These are phyloP conservation scores for Leptoteleia sp. DNA, from an alignment of 1,140 invertebrate genomes.

Conservation along the genomic window DNA sequence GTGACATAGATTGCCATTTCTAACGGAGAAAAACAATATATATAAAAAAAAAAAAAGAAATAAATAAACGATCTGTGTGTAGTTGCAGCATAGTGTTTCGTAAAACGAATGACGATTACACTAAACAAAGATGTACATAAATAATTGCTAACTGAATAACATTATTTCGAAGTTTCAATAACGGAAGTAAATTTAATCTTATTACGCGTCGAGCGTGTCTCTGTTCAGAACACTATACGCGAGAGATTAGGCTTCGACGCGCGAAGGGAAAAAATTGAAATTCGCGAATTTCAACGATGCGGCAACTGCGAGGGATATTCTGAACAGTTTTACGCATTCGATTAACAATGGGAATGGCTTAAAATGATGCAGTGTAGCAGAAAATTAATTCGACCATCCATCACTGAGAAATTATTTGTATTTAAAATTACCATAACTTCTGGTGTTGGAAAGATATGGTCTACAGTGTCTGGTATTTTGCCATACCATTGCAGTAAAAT, in stretches of 20 bases:
- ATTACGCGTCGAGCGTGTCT: constrained; percentile 19
- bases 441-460: too few relatives aligned
- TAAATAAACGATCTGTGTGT: constrained; percentile 55
- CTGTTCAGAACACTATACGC: constrained; percentile 14
- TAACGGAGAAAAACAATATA: constrained; percentile 25
- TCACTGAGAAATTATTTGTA: too few relatives aligned
- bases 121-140: constrained; percentile 63
- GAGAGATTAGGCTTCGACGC: too few relatives aligned
- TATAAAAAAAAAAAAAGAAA: too few relatives aligned
- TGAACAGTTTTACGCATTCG: constrained; percentile 22
- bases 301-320: not conserved
- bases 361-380: constrained; percentile 41
- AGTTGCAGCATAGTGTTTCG: constrained; percentile 52
- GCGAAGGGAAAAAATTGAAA: not conserved
- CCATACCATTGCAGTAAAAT: too few relatives aligned
- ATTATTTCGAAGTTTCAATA: constrained; percentile 51
- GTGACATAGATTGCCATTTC: constrained; percentile 47
- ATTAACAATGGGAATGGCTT: constrained; percentile 26
- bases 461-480: too few relatives aligned
- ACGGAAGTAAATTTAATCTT: constrained; percentile 34
- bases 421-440: too few relatives aligned
- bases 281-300: not conserved
- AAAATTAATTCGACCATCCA: too few relatives aligned
- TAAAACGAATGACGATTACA: constrained; percentile 52
- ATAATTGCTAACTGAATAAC: constrained; percentile 55